These are phyloP conservation scores for Conistra vaccinii DNA, from an alignment of 2,888 invertebrate species.

Conservation along the genomic window DNA sequence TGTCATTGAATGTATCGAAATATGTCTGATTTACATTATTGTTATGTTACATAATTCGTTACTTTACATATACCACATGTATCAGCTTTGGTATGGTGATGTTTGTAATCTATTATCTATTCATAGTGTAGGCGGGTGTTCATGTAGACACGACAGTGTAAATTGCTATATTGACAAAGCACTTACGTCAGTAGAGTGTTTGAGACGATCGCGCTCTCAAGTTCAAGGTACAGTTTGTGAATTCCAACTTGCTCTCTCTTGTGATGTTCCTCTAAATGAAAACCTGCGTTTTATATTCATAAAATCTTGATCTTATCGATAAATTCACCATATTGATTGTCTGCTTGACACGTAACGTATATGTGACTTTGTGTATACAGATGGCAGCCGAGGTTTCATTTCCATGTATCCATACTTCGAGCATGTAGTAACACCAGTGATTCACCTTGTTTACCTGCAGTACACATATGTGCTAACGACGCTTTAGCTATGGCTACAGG, in stretches of 20 bases:
- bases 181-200: conserved; percentile 83
- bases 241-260: conserved; percentile 65
- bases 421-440: conserved; percentile 80
- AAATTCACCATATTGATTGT: conserved; percentile 45
- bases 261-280: conserved; percentile 34
- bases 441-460: conserved; percentile 79
- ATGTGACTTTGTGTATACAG: conserved; percentile 78
- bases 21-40: neutral
- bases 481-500: conserved; percentile 69
- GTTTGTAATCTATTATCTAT: conserved; percentile 66
- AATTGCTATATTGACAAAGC: conserved; percentile 84
- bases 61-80: neutral
- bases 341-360: conserved; percentile 40
- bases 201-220: conserved; percentile 75
- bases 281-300: conserved; percentile 5
- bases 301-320: conserved; percentile 35
- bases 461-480: conserved; percentile 66
- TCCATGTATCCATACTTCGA: conserved; percentile 75
- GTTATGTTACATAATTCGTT: conserved; percentile 1
- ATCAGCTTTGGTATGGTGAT: conserved; percentile 37
- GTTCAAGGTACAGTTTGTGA: conserved; percentile 83
- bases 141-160: conserved; percentile 74
- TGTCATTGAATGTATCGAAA: conserved; percentile 31
- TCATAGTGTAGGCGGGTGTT: conserved; percentile 75
- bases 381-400: conserved; percentile 75